Percentiles rank a stretch among this genome's conserved stretches.
These are phyloP conservation scores for Drosophila pseudotalamancana DNA, from an alignment of 2,888 invertebrate species.

Conservation along the genomic window DNA sequence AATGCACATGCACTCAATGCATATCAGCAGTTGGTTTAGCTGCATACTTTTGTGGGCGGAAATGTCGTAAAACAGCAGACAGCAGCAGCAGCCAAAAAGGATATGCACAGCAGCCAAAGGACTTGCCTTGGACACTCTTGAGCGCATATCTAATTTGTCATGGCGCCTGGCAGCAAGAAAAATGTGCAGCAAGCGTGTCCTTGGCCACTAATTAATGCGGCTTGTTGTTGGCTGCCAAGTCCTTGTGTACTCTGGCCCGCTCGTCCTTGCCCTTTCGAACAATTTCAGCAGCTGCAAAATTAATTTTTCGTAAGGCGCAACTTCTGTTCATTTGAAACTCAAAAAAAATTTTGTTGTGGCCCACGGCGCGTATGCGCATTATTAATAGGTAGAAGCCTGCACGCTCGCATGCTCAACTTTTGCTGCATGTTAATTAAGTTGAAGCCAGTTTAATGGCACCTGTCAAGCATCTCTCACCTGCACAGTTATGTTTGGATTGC, in stretches of 20 bases:
- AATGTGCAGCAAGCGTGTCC: conserved; percentile 50
- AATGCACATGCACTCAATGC: conserved; percentile 72
- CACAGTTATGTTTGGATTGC: neutral
- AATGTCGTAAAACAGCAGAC: conserved; percentile 63
- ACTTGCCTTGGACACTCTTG: conserved; percentile 60
- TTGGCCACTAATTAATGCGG: conserved; percentile 78
- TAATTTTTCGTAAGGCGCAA: conserved; percentile 41
- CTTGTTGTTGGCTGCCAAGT: conserved; percentile 63
- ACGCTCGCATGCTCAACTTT: conserved; percentile 1
- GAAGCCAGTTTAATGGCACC: neutral
- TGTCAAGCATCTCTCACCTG: neutral
- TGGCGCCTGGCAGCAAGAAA: conserved; percentile 52
- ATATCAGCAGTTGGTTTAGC: conserved; percentile 59
- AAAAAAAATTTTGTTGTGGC: conserved; percentile 13
- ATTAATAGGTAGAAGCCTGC: neutral
- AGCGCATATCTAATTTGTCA: conserved; percentile 75
- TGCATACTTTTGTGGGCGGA: conserved; percentile 58
- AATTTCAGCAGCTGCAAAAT: conserved; percentile 49
- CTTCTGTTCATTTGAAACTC: conserved; percentile 35
- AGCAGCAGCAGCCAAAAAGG: conserved; percentile 20
- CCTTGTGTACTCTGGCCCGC: conserved; percentile 8
- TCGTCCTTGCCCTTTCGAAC: conserved; percentile 36
- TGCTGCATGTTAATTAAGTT: conserved; percentile 4
- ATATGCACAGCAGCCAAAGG: conserved; percentile 9
- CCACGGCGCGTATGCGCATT: conserved; percentile 50